These are phyloP conservation scores for Melipona quadrifasciata DNA, from an alignment of 1,140 invertebrate species.

Conservation along the genomic window DNA sequence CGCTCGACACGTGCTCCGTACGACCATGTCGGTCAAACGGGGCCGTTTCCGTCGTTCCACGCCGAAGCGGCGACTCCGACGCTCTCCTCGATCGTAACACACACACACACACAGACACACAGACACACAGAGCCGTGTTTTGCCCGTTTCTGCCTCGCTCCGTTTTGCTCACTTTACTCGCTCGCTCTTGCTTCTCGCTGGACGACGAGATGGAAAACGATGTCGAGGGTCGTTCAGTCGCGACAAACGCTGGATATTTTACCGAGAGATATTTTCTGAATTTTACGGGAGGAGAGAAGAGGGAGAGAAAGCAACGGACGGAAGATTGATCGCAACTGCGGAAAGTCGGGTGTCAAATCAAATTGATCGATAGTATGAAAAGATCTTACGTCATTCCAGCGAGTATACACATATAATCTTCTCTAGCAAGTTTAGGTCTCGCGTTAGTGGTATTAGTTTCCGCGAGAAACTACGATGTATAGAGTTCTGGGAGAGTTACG, in stretches of 20 bases:
- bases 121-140: no score
- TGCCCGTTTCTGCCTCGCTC: conserved; percentile 1
- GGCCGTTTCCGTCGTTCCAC: conserved; percentile 8
- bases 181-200: not conserved
- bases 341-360: not conserved
- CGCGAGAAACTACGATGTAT: not conserved
- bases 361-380: conserved; percentile 3
- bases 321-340: conserved; percentile 2
- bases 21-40: conserved; percentile 33
- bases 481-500: not conserved
- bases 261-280: not conserved
- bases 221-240: not conserved
- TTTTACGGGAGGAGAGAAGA: not conserved
- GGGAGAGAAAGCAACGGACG: not conserved
- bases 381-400: not conserved
- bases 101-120: no score
- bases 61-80: not conserved
- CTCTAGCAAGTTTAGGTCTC: not conserved
- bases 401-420: not conserved
- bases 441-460: not conserved
- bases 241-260: not conserved
- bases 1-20: conserved; percentile 31
- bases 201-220: not conserved
- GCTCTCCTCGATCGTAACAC: conserved; percentile 4
- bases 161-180: not conserved